Evolutionary conservation across 2,888 invertebrate species (phyloP), one percentile per base, ranked within the genome.

Genomic region (Cyclophora punctaria): DNA sequence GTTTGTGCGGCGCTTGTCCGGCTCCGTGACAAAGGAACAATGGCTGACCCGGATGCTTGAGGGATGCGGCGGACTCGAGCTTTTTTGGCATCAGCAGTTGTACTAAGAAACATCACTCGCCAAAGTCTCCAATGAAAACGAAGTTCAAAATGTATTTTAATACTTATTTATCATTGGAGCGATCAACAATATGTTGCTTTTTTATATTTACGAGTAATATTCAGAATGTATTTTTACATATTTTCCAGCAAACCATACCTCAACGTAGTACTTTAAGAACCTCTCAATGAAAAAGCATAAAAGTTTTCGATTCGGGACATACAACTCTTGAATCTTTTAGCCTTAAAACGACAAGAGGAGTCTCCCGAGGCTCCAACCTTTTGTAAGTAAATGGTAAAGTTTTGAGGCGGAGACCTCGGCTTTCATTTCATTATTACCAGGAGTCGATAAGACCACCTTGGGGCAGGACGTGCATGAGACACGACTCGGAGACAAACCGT

Each of bases 1-100:
- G 63, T 75, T 77, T 66, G 80, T 62, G 63, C 52, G 48, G 53
- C 58, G 73, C 67, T 71, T 74, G 80, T 80, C 79, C 79, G 73
- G 75, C 63, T 67, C 62, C 59, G 67, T 73, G 75, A 82, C 80
- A 83, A 83, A 81, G 78, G 79, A 80, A 83, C 80, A 83, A 83
- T 80, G 68, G 71, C 63, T 74, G 81, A 80, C 81, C 80, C 78
- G 79, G 78, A 81, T 82, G 80, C 79, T 77, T 74, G 68, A 70
- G 76, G 73, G 76, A 77, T 79, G 76, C 73, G 77, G 70, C 70
- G 64, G 67, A 71, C 70, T 67, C 61, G 64, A 70, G 69, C 72
- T 77, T 77, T 80, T 78, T 68, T 61, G 70, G 59, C 57, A 60
- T 56, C 66, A 65, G 51, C 51, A 54, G 51, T 49, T 49, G 51